Conservation (phyloP, 1,140 invertebrate genomes). For the Drosophila sp. region DNA sequence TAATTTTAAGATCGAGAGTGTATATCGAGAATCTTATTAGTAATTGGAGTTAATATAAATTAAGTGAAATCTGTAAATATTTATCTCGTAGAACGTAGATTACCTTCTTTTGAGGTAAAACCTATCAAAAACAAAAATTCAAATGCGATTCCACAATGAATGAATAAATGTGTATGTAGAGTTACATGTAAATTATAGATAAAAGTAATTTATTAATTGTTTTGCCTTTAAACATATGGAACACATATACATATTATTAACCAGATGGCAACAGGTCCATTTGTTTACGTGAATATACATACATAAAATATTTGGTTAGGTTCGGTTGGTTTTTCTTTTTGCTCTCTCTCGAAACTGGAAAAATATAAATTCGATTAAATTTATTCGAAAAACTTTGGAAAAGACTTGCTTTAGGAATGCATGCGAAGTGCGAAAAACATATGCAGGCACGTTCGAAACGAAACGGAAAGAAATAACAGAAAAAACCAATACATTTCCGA, state of each 20-base stretch:
- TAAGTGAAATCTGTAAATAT: constrained; percentile 4
- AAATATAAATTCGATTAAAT: constrained; percentile 32
- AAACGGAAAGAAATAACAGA: constrained; percentile 7
- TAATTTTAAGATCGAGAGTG: neutral
- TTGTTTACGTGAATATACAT: constrained; percentile 49
- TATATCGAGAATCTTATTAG: neutral
- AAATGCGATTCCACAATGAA: constrained; percentile 1
- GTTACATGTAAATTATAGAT: constrained; percentile 34
- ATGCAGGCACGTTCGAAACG: constrained; percentile 44
- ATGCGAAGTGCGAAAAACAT: constrained; percentile 40
- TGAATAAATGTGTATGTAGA: constrained; percentile 2
- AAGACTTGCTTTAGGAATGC: constrained; percentile 26
- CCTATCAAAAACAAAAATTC: neutral
- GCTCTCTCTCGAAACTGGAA: constrained; percentile 47
- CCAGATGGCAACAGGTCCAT: constrained; percentile 49
- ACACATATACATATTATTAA: constrained; percentile 41
- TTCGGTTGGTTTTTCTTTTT: constrained; percentile 20
- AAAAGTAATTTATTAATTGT: constrained; percentile 54
- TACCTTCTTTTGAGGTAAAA: constrained; percentile 9
- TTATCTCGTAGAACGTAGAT: constrained; percentile 7
- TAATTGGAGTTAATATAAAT: neutral
- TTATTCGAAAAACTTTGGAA: constrained; percentile 32
- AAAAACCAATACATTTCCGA: constrained; percentile 39
- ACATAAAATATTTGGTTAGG: constrained; percentile 23
- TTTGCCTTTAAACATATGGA: constrained; percentile 48